Percentiles rank a stretch among this genome's conserved stretches.
Conservation (phyloP, 2,797 vertebrate genomes). For the Peromyscus aztecus region DNA sequence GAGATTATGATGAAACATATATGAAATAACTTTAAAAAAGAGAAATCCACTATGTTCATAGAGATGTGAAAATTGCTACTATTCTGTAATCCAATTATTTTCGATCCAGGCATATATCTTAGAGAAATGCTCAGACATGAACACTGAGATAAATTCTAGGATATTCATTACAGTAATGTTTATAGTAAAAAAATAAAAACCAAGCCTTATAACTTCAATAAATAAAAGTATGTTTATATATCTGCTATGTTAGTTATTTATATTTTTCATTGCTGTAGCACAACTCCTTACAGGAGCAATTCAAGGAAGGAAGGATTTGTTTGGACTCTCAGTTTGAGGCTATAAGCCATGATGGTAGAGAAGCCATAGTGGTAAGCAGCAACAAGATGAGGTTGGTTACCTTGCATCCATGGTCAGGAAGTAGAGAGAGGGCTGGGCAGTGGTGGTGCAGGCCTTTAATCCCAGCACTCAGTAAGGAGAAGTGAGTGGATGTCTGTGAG, state of each 20-base stretch:
- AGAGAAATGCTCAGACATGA: background rate
- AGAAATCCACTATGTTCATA: background rate
- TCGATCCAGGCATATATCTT: background rate
- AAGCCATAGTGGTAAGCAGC: background rate
- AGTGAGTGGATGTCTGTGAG: background rate
- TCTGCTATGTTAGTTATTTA: background rate
- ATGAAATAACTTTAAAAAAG: background rate
- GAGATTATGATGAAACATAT: background rate
- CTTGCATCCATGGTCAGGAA: background rate
- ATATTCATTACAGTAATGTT: background rate
- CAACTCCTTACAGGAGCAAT: background rate
- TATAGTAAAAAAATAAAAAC: conserved; percentile 12
- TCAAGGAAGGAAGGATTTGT: background rate
- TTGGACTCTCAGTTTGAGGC: background rate
- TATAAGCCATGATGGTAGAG: background rate
- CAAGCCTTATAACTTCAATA: background rate
- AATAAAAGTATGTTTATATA: background rate
- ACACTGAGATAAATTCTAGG: background rate
- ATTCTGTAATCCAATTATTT: background rate
- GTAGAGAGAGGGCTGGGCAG: background rate
- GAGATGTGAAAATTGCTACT: background rate
- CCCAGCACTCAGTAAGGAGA: background rate
- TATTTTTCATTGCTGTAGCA: background rate
- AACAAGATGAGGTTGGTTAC: background rate
- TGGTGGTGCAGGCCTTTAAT: background rate